Conservation (phyloP, 2,888 invertebrate species). For the Parnassius smintheus region DNA sequence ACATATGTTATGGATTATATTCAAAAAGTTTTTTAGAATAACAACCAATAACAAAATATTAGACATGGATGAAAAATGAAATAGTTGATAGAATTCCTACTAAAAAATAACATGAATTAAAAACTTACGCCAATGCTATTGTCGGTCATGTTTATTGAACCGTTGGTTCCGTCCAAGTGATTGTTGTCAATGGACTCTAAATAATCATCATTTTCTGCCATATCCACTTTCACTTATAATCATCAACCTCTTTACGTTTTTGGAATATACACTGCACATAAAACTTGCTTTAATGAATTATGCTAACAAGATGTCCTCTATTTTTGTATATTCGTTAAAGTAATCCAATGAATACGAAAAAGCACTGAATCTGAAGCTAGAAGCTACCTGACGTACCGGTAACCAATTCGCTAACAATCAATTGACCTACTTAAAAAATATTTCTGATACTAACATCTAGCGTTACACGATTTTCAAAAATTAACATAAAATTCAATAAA, state of each 20-base stretch:
- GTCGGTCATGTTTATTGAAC: conserved; percentile 78
- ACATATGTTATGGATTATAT: too few species aligned
- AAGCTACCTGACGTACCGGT: conserved; percentile 71
- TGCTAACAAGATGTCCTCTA: conserved; percentile 34
- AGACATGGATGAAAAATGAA: too few species aligned
- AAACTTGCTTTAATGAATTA: conserved; percentile 25
- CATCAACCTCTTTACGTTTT: conserved; percentile 44
- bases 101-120: not conserved
- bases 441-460: conserved; percentile 42
- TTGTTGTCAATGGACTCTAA: conserved; percentile 76
- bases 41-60: too few species aligned
- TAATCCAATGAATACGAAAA: conserved; percentile 43
- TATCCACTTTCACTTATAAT: conserved; percentile 53
- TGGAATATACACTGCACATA: conserved; percentile 40
- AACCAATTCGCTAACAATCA: conserved; percentile 65
- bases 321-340: conserved; percentile 24
- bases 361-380: conserved; percentile 13
- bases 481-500: conserved; percentile 43
- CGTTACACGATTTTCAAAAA: conserved; percentile 39
- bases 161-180: conserved; percentile 83
- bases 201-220: conserved; percentile 79
- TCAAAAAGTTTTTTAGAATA: too few species aligned
- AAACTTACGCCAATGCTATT: conserved; percentile 71
- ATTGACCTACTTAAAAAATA: conserved; percentile 68
- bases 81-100: too few species aligned